Percentiles rank a stretch among this genome's conserved stretches.
Evolutionary conservation across 92 coral and sea anemone genomes (phyloP).

Genomic region (Porites lobata): DNA sequence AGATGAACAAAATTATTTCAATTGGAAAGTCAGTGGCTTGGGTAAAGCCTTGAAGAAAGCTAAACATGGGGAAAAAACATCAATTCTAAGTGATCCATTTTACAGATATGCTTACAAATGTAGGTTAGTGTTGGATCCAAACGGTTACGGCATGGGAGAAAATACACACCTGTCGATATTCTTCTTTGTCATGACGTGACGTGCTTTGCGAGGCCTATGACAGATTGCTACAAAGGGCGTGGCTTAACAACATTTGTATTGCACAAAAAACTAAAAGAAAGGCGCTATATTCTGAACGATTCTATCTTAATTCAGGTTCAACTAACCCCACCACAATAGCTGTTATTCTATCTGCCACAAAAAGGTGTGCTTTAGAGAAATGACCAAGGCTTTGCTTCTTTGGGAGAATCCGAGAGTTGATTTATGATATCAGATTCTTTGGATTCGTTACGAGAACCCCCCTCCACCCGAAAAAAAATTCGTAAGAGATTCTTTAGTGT

Average conservation of each 20-base stretch:
- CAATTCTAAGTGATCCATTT: not conserved
- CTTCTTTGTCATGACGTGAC: slow-evolving; percentile 20
- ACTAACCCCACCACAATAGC: too few relatives aligned
- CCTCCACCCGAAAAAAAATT: too few relatives aligned
- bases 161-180: slow-evolving; percentile 37
- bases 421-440: too few relatives aligned
- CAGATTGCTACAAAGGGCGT: not conserved
- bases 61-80: not conserved
- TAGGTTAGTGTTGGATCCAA: not conserved
- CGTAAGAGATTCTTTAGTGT: too few relatives aligned
- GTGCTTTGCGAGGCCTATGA: not conserved
- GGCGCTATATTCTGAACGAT: slow-evolving; percentile 48
- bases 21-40: not conserved
- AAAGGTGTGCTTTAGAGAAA: too few relatives aligned
- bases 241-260: slow-evolving; percentile 50
- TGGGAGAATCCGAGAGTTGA: too few relatives aligned
- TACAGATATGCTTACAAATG: not conserved
- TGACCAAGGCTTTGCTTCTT: too few relatives aligned
- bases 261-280: slow-evolving; percentile 37
- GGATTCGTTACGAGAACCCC: too few relatives aligned
- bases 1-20: not conserved
- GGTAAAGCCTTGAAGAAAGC: not conserved
- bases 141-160: not conserved
- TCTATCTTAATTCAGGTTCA: slow-evolving; percentile 16
- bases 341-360: too few relatives aligned